Base-by-base conservation (phyloP, 2,113 vertebrate genomes). In the Dromas ardeola region DNA sequence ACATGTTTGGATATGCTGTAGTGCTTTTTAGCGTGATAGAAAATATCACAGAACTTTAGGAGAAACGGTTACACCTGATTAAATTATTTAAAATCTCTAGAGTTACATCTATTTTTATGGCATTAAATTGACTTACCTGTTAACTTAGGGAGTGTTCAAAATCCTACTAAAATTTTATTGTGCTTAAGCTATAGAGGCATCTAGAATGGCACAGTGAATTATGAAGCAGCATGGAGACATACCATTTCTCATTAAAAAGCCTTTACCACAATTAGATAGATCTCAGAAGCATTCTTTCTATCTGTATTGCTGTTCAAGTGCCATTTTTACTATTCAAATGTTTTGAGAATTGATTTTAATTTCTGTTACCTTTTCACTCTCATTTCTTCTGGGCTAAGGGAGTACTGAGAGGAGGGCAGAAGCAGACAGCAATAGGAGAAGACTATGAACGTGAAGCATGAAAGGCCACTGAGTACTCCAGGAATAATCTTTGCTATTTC, bases 201-300 rank as follows among this genome's bases (percentile, higher is more conserved):
- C 96, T 94, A 86, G 94, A 98, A 94, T 88, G 91, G 94, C 93
- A 92, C 78, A 89, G 86, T 91, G 95, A 98, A 97, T 98, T 96
- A 97, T 93, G 96, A 97, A 98, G 72, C 40, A 27, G 93, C 84
- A 10, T 40, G 27, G 95, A 96, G 94, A 96, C 95, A 91, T 77
- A 52, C 93, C 4, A 66, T 97, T 98, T 97, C 95, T 95, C 83
- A 71, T 98, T 98, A 98, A 98, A 98, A 98, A 97, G 96, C 96
- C 97, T 97, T 98, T 93, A 96, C 97, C 88, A 97, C 96, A 98
- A 97, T 98, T 98, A 98, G 97, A 97, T 96, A 94, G 97, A 97
- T 98, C 96, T 98, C 97, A 98, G 96, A 97, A 98, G 97, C 97
- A 98, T 97, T 98, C 96, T 96, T 98, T 97, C 94, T 97, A 85